Conservation (phyloP, 30 jellyfish, hydroid and myxozoan genomes). For the Catostylus mosaicus region DNA sequence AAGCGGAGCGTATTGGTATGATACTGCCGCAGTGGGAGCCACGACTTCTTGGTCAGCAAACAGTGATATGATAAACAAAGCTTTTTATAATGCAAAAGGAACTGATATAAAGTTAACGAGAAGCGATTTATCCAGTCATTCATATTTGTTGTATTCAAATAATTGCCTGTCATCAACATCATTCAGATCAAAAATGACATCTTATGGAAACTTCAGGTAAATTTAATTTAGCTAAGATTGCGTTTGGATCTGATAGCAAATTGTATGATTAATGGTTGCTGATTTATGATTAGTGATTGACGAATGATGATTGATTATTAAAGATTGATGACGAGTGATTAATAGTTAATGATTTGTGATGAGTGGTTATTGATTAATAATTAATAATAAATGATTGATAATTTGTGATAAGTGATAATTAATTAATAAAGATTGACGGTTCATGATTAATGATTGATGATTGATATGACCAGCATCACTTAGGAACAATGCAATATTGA, state of each 20-base stretch:
- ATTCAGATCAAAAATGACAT: conserved; percentile 8
- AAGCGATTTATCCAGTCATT: conserved; percentile 11
- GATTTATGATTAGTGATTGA: too few relatives aligned
- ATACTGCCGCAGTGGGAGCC: conserved; percentile 16
- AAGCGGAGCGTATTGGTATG: conserved; percentile 54
- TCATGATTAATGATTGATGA: neutral
- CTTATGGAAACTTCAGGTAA: conserved; percentile 37
- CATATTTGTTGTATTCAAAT: neutral
- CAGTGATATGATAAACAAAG: conserved; percentile 25
- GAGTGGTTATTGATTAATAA: neutral
- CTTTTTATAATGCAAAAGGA: conserved; percentile 4
- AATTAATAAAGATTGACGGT: neutral
- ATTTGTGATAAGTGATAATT: too few relatives aligned
- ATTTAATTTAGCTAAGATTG: too few relatives aligned
- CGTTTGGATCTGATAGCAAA: too few relatives aligned
- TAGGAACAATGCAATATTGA: neutral
- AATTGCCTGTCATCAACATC: conserved; percentile 18
- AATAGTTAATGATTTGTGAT: neutral
- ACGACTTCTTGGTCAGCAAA: conserved; percentile 39
- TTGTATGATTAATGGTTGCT: too few relatives aligned
- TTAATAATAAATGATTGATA: too few relatives aligned
- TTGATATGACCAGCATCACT: too few relatives aligned
- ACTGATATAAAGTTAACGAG: conserved; percentile 13
- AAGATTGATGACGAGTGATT: neutral
- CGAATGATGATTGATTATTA: neutral